These are phyloP conservation scores for Mactromeris polynyma DNA, from an alignment of 2,888 invertebrate species.

Conservation along the genomic window DNA sequence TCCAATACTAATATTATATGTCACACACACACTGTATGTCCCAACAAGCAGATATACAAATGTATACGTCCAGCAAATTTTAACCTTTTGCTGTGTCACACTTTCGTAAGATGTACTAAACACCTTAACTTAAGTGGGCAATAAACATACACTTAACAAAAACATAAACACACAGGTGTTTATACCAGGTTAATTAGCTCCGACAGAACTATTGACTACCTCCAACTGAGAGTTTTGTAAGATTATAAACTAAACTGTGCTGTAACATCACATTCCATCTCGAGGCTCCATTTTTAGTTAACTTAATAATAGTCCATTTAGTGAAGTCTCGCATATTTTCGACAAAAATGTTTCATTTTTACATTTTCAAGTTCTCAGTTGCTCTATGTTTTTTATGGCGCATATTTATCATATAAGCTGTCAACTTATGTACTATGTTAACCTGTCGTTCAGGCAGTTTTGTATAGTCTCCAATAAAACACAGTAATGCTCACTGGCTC, in stretches of 20 bases:
- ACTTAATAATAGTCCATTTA: background rate
- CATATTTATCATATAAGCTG: slow-evolving; percentile 6
- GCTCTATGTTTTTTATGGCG: background rate
- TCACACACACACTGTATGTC: background rate
- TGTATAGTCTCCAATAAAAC: background rate
- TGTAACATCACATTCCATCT: background rate
- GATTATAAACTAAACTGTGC: background rate
- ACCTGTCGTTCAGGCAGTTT: background rate
- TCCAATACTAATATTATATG: background rate
- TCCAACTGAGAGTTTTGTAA: background rate
- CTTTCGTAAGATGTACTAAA: background rate
- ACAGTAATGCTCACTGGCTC: background rate
- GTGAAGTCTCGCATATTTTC: background rate
- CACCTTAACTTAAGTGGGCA: background rate
- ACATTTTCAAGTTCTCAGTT: background rate
- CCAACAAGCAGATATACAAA: background rate
- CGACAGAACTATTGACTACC: background rate
- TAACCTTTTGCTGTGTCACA: background rate
- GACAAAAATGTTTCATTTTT: background rate
- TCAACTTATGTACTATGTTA: background rate
- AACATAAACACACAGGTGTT: background rate
- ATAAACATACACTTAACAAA: background rate
- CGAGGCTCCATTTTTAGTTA: background rate
- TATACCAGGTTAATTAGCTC: background rate
- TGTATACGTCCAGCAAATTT: background rate